Evolutionary conservation across 2,888 invertebrate species (phyloP).

Genomic region (Cotesia congregata): DNA sequence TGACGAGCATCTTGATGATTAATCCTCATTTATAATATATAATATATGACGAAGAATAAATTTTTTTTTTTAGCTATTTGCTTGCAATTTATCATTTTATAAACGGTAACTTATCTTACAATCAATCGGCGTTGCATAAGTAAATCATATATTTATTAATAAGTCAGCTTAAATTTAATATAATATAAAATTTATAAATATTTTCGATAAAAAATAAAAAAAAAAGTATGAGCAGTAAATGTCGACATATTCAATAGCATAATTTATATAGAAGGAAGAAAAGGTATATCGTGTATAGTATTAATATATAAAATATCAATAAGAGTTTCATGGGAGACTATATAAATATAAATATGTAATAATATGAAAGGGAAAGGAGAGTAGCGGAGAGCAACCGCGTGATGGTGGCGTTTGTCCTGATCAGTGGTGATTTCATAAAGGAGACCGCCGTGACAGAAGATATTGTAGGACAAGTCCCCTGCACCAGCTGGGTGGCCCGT

Average conservation of each 20-base stretch:
- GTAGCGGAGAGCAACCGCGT: slow-evolving; percentile 36
- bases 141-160: too few relatives aligned
- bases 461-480: slow-evolving; percentile 68
- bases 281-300: background rate
- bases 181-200: too few relatives aligned
- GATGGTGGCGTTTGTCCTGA: slow-evolving; percentile 54
- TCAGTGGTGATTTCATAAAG: slow-evolving; percentile 68
- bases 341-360: slow-evolving; percentile 1
- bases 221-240: too few relatives aligned
- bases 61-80: background rate
- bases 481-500: slow-evolving; percentile 65
- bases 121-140: background rate
- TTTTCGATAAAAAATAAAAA: too few relatives aligned
- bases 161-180: too few relatives aligned
- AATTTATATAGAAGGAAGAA: too few relatives aligned
- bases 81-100: background rate
- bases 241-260: too few relatives aligned
- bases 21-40: background rate
- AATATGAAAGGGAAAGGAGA: slow-evolving; percentile 28
- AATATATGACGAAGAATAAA: background rate
- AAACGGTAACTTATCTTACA: background rate
- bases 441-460: slow-evolving; percentile 69
- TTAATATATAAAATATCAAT: slow-evolving; percentile 2
- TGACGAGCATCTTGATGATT: background rate
- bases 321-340: slow-evolving; percentile 18